A percentile compares a stretch with the other conserved stretches of the same genome.
Evolutionary conservation across 2,113 vertebrate genomes (phyloP).

Genomic region (Hyperopisus bebe): DNA sequence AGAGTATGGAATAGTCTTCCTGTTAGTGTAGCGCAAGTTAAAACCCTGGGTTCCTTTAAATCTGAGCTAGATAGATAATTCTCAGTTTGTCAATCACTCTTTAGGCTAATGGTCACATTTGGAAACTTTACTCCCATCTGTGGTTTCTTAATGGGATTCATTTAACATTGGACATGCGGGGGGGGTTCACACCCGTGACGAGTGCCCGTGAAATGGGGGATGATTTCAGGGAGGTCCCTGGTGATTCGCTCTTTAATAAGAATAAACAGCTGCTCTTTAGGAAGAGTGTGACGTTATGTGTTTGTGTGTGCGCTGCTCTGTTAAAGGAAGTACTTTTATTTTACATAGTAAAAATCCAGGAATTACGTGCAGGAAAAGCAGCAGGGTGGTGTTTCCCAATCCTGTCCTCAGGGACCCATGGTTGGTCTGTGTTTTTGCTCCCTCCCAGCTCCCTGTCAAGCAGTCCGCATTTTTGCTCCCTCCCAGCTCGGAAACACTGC

Average conservation of each 20-base stretch:
- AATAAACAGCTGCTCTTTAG: not conserved
- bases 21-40: no score
- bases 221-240: not conserved
- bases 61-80: no score
- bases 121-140: constrained; percentile 17
- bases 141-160: constrained; percentile 7
- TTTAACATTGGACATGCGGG: constrained; percentile 5
- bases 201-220: not conserved
- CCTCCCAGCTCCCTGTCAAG: no score
- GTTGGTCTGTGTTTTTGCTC: not conserved
- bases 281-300: not conserved
- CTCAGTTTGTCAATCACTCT: not conserved
- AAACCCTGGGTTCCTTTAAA: not conserved
- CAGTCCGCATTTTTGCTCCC: not conserved
- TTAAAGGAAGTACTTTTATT: not conserved
- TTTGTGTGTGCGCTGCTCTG: not conserved
- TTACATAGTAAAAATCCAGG: not conserved
- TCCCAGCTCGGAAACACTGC: not conserved
- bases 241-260: not conserved
- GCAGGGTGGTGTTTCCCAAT: not conserved
- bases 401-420: not conserved
- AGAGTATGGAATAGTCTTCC: no score
- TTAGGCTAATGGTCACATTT: not conserved
- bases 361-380: not conserved
- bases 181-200: not conserved